Conservation (phyloP, 2,113 vertebrate species). For the Capreolus pygargus region DNA sequence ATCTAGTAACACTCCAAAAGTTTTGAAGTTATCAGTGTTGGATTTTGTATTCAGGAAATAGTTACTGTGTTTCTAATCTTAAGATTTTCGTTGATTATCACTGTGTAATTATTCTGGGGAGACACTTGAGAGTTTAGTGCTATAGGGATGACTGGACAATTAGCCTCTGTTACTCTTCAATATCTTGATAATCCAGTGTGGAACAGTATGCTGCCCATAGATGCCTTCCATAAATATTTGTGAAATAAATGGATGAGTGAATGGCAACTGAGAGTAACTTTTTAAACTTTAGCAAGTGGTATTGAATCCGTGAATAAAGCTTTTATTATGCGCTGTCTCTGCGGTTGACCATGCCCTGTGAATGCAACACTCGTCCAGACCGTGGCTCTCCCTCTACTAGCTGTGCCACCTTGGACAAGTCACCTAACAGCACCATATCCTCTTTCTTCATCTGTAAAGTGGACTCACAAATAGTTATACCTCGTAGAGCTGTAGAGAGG, state of each 20-base stretch:
- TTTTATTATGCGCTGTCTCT: neutral
- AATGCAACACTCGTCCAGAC: neutral
- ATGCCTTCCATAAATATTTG: neutral
- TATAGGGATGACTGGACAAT: neutral
- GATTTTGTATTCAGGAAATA: constrained; percentile 12
- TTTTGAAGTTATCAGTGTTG: neutral
- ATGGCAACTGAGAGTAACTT: neutral
- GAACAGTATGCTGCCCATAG: neutral
- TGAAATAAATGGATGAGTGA: neutral
- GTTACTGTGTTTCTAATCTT: neutral
- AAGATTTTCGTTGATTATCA: neutral
- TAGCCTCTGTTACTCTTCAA: neutral
- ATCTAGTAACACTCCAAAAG: neutral
- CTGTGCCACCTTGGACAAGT: neutral
- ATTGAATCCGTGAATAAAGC: neutral
- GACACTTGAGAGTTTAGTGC: neutral
- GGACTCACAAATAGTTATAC: neutral
- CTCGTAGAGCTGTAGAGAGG: neutral
- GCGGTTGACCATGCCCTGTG: neutral
- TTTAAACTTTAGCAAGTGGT: neutral
- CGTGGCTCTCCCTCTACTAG: neutral
- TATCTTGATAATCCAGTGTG: neutral
- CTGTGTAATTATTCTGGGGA: neutral
- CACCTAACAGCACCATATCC: neutral
- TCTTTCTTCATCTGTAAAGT: neutral